Conservation (phyloP, 2,797 vertebrate genomes). For the Carduelis carduelis region DNA sequence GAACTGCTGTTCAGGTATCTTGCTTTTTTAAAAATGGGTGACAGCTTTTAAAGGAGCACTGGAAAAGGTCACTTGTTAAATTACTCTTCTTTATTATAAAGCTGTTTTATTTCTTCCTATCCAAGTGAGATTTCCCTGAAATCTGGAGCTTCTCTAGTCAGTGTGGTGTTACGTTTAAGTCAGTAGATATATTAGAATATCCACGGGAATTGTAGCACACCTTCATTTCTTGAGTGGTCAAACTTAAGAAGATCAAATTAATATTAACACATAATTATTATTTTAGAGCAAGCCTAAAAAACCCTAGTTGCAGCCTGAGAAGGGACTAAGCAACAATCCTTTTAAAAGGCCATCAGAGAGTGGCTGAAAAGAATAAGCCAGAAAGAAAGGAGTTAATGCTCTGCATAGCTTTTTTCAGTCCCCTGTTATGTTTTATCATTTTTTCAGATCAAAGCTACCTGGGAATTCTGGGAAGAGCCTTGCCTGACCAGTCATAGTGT, state of each 20-base stretch:
- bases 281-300: neutral
- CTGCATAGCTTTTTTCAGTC: neutral
- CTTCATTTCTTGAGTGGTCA: neutral
- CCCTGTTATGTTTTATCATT: neutral
- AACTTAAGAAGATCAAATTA: neutral
- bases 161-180: neutral
- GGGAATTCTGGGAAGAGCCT: neutral
- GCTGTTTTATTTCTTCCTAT: neutral
- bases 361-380: neutral
- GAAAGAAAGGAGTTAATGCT: neutral
- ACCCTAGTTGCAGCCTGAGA: neutral
- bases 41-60: neutral
- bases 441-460: neutral
- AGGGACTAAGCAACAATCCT: neutral
- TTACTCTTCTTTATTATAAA: neutral
- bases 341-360: neutral
- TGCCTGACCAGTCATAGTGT: neutral
- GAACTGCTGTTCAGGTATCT: neutral
- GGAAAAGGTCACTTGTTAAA: neutral
- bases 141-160: neutral
- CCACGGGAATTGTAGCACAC: neutral
- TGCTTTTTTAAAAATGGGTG: neutral
- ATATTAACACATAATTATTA: neutral
- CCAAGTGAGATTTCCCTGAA: neutral
- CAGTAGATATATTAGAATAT: neutral